phyloP scores from a whole-genome alignment of 2,888 invertebrate species.

The Campoplex nolae region DNA sequence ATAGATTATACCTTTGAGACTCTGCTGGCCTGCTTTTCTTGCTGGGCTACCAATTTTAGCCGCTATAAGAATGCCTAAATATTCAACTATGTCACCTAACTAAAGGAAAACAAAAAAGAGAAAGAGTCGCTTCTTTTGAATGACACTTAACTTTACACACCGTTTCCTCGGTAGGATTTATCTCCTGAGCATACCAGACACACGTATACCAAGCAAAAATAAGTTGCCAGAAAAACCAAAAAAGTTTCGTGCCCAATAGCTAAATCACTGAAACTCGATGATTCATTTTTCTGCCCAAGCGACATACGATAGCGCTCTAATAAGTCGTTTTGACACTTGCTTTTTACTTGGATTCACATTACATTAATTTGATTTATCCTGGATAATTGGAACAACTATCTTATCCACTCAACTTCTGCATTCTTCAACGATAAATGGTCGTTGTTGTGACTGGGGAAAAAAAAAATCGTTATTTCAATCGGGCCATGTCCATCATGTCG shows the following conservation, averaged over 20 bases:
- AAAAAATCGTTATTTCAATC: not conserved
- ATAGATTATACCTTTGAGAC: slow-evolving; percentile 28
- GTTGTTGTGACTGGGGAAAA: not conserved
- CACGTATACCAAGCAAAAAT: not conserved
- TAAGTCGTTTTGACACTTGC: not conserved
- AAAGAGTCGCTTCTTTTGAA: not conserved
- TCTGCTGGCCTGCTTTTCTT: slow-evolving; percentile 30
- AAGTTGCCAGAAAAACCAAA: no score
- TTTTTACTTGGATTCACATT: not conserved
- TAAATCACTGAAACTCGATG: no score
- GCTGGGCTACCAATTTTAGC: slow-evolving; percentile 75
- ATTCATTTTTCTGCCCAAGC: no score
- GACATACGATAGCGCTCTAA: not conserved
- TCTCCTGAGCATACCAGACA: not conserved
- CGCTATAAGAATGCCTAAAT: slow-evolving; percentile 74
- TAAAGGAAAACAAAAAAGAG: slow-evolving; percentile 22
- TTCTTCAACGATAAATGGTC: not conserved
- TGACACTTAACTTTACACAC: not conserved
- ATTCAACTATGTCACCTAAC: slow-evolving; percentile 81
- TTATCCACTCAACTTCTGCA: not conserved
- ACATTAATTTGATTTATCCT: not conserved
- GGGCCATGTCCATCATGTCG: not conserved
- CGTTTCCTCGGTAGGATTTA: not conserved
- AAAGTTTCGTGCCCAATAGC: no score
- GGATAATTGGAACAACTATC: not conserved